phyloP scores from a whole-genome alignment of 1,140 invertebrate species.

The Triops cancriformis region DNA sequence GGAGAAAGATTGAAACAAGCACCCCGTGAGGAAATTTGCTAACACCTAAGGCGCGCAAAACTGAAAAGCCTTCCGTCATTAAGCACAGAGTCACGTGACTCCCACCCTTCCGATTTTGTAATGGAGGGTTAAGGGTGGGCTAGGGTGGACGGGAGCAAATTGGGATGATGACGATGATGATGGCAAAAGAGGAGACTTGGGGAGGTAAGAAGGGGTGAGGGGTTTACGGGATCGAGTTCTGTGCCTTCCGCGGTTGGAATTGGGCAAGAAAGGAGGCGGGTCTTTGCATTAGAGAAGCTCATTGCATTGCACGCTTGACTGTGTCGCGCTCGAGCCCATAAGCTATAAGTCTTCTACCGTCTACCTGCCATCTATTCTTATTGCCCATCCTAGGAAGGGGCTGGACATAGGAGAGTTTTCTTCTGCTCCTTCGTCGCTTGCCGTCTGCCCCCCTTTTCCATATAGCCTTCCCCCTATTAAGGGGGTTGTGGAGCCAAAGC shows the following conservation, averaged over 20 bases:
- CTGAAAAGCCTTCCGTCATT: background rate
- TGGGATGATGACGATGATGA: background rate
- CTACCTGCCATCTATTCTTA: constrained; percentile 10
- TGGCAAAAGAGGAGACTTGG: no score
- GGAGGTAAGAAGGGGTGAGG: background rate
- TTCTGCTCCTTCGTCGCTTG: background rate
- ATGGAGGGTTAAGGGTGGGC: background rate
- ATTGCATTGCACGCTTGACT: constrained; percentile 9
- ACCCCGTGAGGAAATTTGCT: background rate
- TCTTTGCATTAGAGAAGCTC: background rate
- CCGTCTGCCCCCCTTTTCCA: background rate
- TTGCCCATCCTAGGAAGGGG: background rate
- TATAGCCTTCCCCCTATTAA: background rate
- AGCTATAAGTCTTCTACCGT: background rate
- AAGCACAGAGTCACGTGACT: background rate
- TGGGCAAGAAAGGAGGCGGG: background rate
- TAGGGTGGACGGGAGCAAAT: background rate
- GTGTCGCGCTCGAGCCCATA: constrained; percentile 2
- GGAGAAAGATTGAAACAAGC: background rate
- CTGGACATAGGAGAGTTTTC: background rate
- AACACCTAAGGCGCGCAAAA: background rate
- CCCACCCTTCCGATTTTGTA: background rate
- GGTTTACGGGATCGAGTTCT: background rate
- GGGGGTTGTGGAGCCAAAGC: background rate
- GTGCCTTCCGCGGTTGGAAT: background rate